Evolutionary conservation across 2,888 invertebrate species (phyloP).

Genomic region (Rutpela maculata): DNA sequence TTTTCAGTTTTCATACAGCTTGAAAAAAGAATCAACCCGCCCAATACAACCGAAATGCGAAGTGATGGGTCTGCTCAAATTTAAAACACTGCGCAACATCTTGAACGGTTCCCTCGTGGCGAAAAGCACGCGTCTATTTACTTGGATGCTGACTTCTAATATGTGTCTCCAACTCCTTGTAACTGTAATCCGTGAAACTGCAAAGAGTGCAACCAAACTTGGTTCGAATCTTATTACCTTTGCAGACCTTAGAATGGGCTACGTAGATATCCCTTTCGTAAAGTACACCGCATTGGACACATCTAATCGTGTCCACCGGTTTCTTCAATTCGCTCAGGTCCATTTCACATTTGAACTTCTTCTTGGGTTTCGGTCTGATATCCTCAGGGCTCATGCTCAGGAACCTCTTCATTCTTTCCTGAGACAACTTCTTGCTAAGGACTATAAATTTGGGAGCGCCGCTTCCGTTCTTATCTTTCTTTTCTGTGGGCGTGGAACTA

Average conservation of each 20-base stretch:
- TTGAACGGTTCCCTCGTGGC: no score
- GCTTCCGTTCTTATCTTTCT: not conserved
- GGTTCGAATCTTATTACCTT: conserved; percentile 57
- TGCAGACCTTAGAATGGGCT: conserved; percentile 64
- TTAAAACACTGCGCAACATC: no score
- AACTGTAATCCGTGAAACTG: conserved; percentile 64
- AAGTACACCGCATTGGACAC: conserved; percentile 65
- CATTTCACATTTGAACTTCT: conserved; percentile 60
- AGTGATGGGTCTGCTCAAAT: no score
- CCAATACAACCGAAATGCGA: no score
- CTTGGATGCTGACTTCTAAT: conserved; percentile 56
- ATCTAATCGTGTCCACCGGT: conserved; percentile 68
- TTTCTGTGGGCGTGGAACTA: not conserved
- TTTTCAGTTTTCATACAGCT: no score
- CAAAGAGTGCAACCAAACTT: conserved; percentile 68
- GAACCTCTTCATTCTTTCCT: conserved; percentile 65
- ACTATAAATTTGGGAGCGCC: conserved; percentile 32
- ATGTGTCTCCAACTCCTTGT: conserved; percentile 65
- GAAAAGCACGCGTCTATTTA: not conserved
- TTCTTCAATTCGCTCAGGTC: conserved; percentile 60
- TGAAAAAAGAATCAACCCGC: no score
- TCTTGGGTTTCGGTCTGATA: conserved; percentile 56
- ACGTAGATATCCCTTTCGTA: conserved; percentile 63
- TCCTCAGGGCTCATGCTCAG: conserved; percentile 65
- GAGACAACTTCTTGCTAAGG: conserved; percentile 38